phyloP scores from a whole-genome alignment of 37 sponge, comb jelly and placozoan species.

The Tethya wilhelma region DNA sequence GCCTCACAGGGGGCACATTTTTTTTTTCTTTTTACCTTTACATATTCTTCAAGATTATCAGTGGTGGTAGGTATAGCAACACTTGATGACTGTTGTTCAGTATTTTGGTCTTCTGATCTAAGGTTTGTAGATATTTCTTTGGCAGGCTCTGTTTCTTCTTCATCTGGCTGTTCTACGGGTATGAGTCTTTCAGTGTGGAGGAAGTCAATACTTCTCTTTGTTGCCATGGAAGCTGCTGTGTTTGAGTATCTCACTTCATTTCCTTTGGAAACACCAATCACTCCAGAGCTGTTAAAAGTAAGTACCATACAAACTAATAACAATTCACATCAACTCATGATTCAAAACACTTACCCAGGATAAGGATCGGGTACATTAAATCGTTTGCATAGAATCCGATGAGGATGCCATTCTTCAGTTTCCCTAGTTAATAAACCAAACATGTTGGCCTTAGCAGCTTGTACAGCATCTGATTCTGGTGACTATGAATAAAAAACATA shows the following conservation, averaged over 20 bases:
- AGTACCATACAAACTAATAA: neutral
- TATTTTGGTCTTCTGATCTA: neutral
- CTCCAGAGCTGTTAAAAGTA: slow-evolving; percentile 3
- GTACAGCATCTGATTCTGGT: slow-evolving; percentile 60
- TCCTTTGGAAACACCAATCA: slow-evolving; percentile 7
- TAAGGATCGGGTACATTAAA: slow-evolving; percentile 96
- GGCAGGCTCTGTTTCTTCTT: neutral
- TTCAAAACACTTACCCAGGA: slow-evolving; percentile 66
- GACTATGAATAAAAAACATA: neutral
- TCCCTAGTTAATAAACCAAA: slow-evolving; percentile 84
- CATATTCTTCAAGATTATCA: neutral
- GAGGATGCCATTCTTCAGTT: slow-evolving; percentile 91
- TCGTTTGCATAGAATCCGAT: slow-evolving; percentile 86
- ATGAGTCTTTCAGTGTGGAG: slow-evolving; percentile 14
- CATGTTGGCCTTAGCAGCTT: slow-evolving; percentile 74
- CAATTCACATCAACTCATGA: slow-evolving; percentile 1
- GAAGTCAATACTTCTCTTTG: slow-evolving; percentile 19
- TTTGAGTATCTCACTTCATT: neutral
- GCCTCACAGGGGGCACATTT: slow-evolving; percentile 96
- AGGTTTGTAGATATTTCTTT: neutral
- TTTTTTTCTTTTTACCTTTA: slow-evolving; percentile 35
- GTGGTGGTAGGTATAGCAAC: neutral
- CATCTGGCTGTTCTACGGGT: neutral
- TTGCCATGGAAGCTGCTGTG: neutral
- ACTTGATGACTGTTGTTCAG: neutral